Base-by-base conservation (phyloP, 2,113 vertebrate genomes). In the Bombycilla garrulus region DNA sequence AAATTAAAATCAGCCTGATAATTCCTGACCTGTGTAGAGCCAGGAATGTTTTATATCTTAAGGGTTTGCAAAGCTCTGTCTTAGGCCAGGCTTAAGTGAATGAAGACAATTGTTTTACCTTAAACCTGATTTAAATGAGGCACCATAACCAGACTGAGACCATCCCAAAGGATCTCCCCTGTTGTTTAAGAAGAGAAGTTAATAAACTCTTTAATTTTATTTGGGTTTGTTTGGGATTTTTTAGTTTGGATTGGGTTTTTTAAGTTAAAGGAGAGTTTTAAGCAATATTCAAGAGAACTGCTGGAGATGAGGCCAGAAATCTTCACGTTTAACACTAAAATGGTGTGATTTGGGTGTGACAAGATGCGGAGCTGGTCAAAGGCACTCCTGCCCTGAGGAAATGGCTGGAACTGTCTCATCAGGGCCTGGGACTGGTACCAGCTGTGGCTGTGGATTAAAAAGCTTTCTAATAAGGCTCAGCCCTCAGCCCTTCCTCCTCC, bases 161-260 rank as follows among this genome's bases (percentile, higher is more conserved):
- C 1, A 2, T 15, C 47, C n/a, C 56, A 44, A 66, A 69, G 44
- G 10, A 19, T 33, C 28, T 40, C 9, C 22, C 11, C 21, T 18
- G 7, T 11, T 48, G 8, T n/a, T 76, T 84, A 48, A 62, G 66
- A 71, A 28, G 11, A 12, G 26, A 70, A 56, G 29, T 50, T 45
- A 57, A 51, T 29, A 31, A 54, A 44, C 17, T 6, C 21, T 57
- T 65, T 14, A 2, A 15, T 21, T 65, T 14, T 2, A 15, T 21
- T 15, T 38, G 1, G 13, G 11, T 50, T 86, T 44, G 16, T 25
- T 61, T 0, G 0, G 24, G 28, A 4, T 2, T 38, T 40, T 58
- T 60, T 31, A 24, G 21, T 47, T 66, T n/a, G 15, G 6, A 6
- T 28, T 18, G 17, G 24, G 5, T 7, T 25, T 92, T 81, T 40